Evolutionary conservation across 2,113 vertebrate genomes (phyloP).

Genomic region (Dolichallabes microphthalmus): DNA sequence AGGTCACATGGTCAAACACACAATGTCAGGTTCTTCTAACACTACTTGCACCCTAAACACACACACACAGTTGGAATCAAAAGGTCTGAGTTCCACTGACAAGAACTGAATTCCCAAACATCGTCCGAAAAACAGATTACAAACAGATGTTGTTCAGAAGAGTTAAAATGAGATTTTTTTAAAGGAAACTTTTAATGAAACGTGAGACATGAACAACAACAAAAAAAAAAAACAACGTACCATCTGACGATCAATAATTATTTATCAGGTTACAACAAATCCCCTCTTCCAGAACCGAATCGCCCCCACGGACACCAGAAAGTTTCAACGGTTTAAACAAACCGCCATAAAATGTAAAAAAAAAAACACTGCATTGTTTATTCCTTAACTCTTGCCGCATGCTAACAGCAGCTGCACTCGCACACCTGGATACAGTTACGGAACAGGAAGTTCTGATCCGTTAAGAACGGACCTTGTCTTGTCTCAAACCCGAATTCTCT

Average conservation of each 20-base stretch:
- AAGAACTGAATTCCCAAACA: neutral
- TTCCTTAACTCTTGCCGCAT: neutral
- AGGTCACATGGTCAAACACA: neutral
- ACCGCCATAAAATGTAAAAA: too few relatives aligned
- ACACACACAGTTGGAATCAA: neutral
- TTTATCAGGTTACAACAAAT: too few relatives aligned
- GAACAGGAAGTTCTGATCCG: neutral
- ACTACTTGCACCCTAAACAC: neutral
- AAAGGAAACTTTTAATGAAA: neutral
- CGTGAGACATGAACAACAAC: neutral
- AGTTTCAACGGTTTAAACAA: too few relatives aligned
- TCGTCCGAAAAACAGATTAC: neutral
- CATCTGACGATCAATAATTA: neutral
- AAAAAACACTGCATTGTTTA: neutral
- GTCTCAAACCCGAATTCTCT: too few relatives aligned
- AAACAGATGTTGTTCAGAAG: neutral
- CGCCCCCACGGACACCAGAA: too few relatives aligned
- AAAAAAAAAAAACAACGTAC: too few relatives aligned
- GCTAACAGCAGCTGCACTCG: neutral
- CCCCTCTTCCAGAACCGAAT: too few relatives aligned
- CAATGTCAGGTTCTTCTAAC: neutral
- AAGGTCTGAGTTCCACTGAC: neutral
- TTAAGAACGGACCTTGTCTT: neutral
- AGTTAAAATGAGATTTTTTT: neutral
- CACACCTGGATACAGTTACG: neutral